Evolutionary conservation across 2,797 vertebrate genomes (phyloP), one percentile per base, ranked within the genome.

Genomic region (Propithecus deckenii): DNA sequence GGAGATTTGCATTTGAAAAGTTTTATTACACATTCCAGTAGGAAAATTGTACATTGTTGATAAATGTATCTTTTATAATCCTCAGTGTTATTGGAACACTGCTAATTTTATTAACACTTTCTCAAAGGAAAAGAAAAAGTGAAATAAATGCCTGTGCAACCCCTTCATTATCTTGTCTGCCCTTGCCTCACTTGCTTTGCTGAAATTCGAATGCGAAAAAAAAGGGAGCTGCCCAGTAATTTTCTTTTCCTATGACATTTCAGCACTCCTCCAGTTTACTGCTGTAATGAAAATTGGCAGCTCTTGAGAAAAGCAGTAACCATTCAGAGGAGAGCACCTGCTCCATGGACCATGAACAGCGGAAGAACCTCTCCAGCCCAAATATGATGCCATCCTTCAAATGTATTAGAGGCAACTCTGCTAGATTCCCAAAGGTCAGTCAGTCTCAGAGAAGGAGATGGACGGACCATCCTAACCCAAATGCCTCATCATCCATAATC

Each of bases 71-170:
- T 95, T 96, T 97, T 93, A 93, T 97, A 97, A 95, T 97, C 57
- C 78, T 90, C 41, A 50, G 72, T 95, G 89, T 96, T 97, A 83
- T 90, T 97, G 86, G 91, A 95, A 97, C 85, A 88, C 76, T 96
- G 91, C 84, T 97, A 96, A 97, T 97, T 98, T 97, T 97, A 96
- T 97, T 98, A 97, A 97, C 71, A 87, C 32, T 96, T 96, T 95
- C 89, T 98, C 95, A 96, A 96, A 97, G 80, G 79, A 89, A 94
- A 94, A 93, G 85, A 85, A 94, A 96, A 95, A 96, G 74, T 96
- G 86, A 94, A 97, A 97, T 93, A 93, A 97, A 97, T 86, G 96
- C 67, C 41, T 35, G 1, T 35, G 72, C 43, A 97, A 61, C 61
- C 65, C 96, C 95, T 95, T 89, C 87, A 97, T 98, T 98, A 95